Conservation (phyloP, 2,113 vertebrate species). For the Leucosticte australis region DNA sequence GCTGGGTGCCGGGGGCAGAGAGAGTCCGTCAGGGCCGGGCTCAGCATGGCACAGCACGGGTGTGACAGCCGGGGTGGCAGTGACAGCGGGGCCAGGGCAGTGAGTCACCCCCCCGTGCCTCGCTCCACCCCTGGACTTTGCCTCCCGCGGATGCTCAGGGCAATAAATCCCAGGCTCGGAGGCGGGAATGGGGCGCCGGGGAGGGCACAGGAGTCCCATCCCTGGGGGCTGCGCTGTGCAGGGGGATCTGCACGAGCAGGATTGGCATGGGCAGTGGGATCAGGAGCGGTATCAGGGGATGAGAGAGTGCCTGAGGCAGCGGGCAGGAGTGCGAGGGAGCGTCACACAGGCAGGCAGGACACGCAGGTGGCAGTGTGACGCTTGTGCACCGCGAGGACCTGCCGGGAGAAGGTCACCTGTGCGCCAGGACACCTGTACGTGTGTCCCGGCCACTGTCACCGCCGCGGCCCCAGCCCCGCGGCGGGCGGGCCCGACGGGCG, state of each 20-base stretch:
- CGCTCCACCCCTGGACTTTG: slow-evolving; percentile 50
- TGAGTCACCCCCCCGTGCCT: slow-evolving; percentile 1
- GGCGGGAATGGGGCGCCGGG: fast-evolving
- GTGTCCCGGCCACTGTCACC: background rate
- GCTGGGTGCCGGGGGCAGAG: fast-evolving
- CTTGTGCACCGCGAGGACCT: background rate
- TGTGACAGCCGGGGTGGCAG: background rate
- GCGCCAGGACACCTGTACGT: background rate
- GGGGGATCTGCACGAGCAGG: fast-evolving
- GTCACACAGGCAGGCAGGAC: background rate
- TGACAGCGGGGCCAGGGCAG: background rate
- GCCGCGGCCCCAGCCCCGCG: background rate
- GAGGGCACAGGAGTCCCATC: background rate
- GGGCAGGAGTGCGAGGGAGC: fast-evolving
- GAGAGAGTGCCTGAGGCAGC: fast-evolving
- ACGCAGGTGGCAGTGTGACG: background rate
- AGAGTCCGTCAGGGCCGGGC: background rate
- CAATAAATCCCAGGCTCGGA: background rate
- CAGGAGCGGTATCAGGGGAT: no score
- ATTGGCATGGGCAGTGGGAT: no score
- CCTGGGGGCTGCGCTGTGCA: background rate
- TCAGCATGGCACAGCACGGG: background rate
- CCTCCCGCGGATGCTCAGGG: background rate
- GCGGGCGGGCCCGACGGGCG: background rate
- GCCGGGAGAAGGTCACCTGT: background rate